Evolutionary conservation across 2,888 invertebrate genomes (phyloP).

Genomic region (Tribolium freemani): DNA sequence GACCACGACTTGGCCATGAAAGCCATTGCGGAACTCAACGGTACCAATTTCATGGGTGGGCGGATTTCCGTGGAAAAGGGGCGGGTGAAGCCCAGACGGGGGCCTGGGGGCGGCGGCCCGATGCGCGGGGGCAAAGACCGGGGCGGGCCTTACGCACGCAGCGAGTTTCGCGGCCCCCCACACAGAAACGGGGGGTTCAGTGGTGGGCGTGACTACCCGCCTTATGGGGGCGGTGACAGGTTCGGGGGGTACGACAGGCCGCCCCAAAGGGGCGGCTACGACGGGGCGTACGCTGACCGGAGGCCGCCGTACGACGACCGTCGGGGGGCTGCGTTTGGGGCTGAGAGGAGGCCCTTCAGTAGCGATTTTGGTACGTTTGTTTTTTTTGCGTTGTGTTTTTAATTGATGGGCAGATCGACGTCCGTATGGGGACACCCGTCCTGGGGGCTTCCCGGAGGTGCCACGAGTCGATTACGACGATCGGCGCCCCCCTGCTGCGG

Average conservation of each 20-base stretch:
- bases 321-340: constrained; percentile 44
- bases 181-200: constrained; percentile 48
- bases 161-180: constrained; percentile 53
- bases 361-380: constrained; percentile 36
- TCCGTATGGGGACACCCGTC: constrained; percentile 33
- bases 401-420: constrained; percentile 29
- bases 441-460: constrained; percentile 43
- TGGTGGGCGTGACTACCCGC: constrained; percentile 51
- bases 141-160: constrained; percentile 61
- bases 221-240: constrained; percentile 50
- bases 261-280: constrained; percentile 39
- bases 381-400: background rate
- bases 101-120: constrained; percentile 70
- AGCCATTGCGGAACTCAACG: constrained; percentile 86
- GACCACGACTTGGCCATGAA: constrained; percentile 85
- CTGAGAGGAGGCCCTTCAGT: constrained; percentile 32
- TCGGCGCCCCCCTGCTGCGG: constrained; percentile 51
- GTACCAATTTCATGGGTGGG: constrained; percentile 86
- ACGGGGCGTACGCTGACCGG: constrained; percentile 45
- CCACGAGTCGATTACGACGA: constrained; percentile 56
- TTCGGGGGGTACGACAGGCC: constrained; percentile 50
- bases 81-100: constrained; percentile 80
- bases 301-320: constrained; percentile 48
- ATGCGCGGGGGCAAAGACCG: constrained; percentile 71
- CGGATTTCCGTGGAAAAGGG: constrained; percentile 89